These are phyloP conservation scores for Sparidentex hasta DNA, from an alignment of 2,797 vertebrate species.

Conservation along the genomic window DNA sequence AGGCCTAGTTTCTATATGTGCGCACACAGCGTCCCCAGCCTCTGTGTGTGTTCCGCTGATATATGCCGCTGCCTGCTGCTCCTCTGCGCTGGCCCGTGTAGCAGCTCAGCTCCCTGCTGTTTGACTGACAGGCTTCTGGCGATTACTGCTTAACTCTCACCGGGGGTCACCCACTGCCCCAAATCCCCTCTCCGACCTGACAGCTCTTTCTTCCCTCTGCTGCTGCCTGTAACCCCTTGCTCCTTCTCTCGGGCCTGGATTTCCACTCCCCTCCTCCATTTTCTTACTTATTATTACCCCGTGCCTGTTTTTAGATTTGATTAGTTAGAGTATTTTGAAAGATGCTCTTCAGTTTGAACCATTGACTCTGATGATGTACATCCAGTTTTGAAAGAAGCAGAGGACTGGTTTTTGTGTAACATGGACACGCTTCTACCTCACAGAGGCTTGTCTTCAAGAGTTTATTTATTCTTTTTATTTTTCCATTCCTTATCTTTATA, in stretches of 20 bases:
- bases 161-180: conserved; percentile 79
- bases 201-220: conserved; percentile 64
- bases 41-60: conserved; percentile 84
- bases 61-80: conserved; percentile 82
- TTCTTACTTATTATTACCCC: not conserved
- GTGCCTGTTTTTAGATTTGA: not conserved
- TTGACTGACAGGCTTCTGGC: conserved; percentile 87
- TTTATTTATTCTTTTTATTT: not conserved
- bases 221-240: not conserved
- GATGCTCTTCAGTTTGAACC: not conserved
- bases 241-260: conserved; percentile 7
- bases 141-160: conserved; percentile 82
- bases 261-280: not conserved
- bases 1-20: conserved; percentile 22
- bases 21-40: conserved; percentile 17
- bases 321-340: not conserved
- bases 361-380: not conserved
- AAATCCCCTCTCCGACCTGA: conserved; percentile 50
- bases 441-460: no score
- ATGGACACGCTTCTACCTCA: not conserved
- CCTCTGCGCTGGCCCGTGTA: conserved; percentile 81
- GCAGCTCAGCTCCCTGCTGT: conserved; percentile 85
- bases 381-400: not conserved
- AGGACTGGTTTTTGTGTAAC: not conserved
- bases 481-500: not conserved